Evolutionary conservation across 1,140 invertebrate species (phyloP).

Genomic region (Galendromus occidentalis): DNA sequence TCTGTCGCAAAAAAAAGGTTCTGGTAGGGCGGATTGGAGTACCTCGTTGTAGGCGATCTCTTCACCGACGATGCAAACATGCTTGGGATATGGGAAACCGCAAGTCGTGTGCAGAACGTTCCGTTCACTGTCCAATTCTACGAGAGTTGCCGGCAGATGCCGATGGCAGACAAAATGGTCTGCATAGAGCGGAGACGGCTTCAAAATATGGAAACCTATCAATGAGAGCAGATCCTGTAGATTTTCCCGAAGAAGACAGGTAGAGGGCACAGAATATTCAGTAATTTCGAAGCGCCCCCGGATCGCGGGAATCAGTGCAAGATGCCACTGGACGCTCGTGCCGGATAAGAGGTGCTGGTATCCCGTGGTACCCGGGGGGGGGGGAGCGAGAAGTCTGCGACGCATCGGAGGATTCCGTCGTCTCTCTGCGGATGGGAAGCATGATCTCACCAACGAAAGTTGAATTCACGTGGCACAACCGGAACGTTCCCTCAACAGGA

Average conservation of each 20-base stretch:
- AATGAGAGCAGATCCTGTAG: neutral
- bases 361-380: no score
- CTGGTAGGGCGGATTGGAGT: no score
- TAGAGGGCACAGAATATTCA: no score
- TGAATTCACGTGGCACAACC: neutral
- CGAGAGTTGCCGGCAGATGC: neutral
- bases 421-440: no score
- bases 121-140: neutral
- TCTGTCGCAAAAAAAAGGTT: no score
- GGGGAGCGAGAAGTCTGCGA: no score
- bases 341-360: no score
- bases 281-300: no score
- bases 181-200: neutral
- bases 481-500: neutral
- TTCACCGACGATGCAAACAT: neutral
- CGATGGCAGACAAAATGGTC: neutral
- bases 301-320: no score
- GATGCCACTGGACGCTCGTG: no score
- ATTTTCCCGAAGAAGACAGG: no score
- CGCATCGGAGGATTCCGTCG: no score
- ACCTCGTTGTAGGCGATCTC: conserved; percentile 8
- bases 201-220: neutral
- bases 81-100: neutral
- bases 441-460: neutral
- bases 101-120: neutral